Percentiles rank a stretch among this genome's conserved stretches.
Evolutionary conservation across 2,113 vertebrate species (phyloP).

Genomic region (Laterallus jamaicensis): DNA sequence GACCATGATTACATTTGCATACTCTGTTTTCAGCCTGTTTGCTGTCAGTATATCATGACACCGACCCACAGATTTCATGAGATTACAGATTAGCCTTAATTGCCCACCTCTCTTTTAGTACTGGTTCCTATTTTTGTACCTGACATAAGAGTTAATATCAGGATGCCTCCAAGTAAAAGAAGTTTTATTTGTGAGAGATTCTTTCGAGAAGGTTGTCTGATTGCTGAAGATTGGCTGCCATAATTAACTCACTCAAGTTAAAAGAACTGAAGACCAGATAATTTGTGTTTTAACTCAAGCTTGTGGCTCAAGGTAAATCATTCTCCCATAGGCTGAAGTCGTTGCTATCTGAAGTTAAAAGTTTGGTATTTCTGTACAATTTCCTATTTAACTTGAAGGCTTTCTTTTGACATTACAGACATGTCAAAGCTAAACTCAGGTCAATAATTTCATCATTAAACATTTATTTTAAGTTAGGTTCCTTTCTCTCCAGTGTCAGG

Average conservation of each 20-base stretch:
- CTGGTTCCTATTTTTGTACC: neutral
- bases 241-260: neutral
- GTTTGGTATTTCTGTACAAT: neutral
- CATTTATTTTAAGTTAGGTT: slow-evolving; percentile 44
- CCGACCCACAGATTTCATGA: neutral
- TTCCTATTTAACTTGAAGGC: slow-evolving; percentile 9
- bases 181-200: neutral
- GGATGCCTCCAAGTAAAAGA: neutral
- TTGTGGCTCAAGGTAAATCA: neutral
- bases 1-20: neutral
- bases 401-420: slow-evolving; percentile 41
- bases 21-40: neutral
- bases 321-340: neutral
- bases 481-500: slow-evolving; percentile 12
- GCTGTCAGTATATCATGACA: neutral
- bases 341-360: neutral
- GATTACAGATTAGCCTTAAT: neutral
- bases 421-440: slow-evolving; percentile 16
- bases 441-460: slow-evolving; percentile 44
- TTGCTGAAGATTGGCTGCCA: neutral
- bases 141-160: neutral
- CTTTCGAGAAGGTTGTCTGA: neutral
- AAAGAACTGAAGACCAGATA: neutral
- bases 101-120: neutral
- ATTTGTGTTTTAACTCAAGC: neutral